These are phyloP conservation scores for Aotus griseimembra DNA, from an alignment of 2,797 vertebrate species.

Conservation along the genomic window DNA sequence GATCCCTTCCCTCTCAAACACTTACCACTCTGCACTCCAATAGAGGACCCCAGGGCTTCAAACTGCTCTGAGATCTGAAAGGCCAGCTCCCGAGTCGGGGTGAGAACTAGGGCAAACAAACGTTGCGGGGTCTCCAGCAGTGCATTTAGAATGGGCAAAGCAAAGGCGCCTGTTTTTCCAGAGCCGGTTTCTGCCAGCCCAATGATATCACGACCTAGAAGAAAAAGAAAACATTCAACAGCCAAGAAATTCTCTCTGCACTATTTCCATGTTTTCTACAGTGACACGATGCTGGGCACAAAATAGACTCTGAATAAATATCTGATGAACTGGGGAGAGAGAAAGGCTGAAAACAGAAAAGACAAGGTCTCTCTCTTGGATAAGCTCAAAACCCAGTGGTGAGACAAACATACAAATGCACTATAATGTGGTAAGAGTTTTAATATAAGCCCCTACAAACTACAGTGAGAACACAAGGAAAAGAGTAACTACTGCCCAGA, in stretches of 20 bases:
- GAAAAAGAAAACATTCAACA: background rate
- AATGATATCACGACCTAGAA: constrained; percentile 94
- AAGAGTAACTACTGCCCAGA: background rate
- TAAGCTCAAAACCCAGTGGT: background rate
- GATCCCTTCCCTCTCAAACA: constrained; percentile 5
- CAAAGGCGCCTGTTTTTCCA: constrained; percentile 97
- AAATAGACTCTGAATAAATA: background rate
- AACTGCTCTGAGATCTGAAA: constrained; percentile 99
- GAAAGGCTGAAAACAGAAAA: background rate
- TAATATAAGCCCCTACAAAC: background rate
- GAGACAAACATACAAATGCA: background rate
- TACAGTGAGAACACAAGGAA: background rate
- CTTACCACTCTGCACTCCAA: constrained; percentile 95
- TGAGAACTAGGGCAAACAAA: constrained; percentile 96
- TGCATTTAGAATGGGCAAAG: constrained; percentile 95
- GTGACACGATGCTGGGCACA: background rate
- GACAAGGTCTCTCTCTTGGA: background rate
- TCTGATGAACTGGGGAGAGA: background rate
- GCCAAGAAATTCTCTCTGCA: background rate
- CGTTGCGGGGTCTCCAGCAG: constrained; percentile 93
- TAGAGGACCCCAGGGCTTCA: constrained; percentile 97
- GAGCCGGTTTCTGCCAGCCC: constrained; percentile 98
- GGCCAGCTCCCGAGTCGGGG: constrained; percentile 96
- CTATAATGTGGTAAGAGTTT: background rate
- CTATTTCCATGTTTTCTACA: background rate